Base-by-base conservation (phyloP, 2,797 vertebrate species). In the Spinibarbus caldwelli region DNA sequence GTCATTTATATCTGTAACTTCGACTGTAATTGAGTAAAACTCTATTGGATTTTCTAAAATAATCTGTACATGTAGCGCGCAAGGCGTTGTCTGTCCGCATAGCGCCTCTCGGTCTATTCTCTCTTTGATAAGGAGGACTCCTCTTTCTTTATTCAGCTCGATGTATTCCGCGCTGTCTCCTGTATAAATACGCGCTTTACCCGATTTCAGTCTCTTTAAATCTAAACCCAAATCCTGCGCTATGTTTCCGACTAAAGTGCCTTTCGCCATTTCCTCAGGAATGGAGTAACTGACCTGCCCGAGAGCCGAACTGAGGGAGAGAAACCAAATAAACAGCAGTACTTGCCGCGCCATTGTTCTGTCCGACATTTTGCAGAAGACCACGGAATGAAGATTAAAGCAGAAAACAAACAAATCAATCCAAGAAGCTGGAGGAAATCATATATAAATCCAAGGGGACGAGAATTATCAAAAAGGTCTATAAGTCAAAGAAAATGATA, bases 101-200 rank as follows among this genome's bases (percentile, higher is more conserved):
- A 95, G 88, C 38, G 90, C 85, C 62, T 94, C 93, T 49, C 93
- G 87, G 47, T 94, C 94, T 90, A 94, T 92, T 82, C 90, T 93
- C 67, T 88, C 91, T 14, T 87, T 92, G 0, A 92, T 90, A 17
- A 93, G 66, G 34, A 93, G 73, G 82, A 85, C 85, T 84, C 92
- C 94, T 26, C 78, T 91, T 15, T 90, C 86, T 79, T 73, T 41
- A 80, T 91, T 90, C 79, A 95, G 85, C n/a, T 89, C 86, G 57
- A 94, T 93, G 85, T 93, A 92, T 87, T 92, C 91, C 4, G 84
- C 85, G 82, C 88, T 93, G 86, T 91, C 93, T 89, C 89, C 87
- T 21, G 92, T 92, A 87, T 92, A 70, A 36, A 95, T 91, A 52
- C 92, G 91, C 64, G 91, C 92, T 52, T 91, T 89, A 6, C 87